phyloP scores from a whole-genome alignment of 2,888 invertebrate genomes.

The Xylocampa areola region DNA sequence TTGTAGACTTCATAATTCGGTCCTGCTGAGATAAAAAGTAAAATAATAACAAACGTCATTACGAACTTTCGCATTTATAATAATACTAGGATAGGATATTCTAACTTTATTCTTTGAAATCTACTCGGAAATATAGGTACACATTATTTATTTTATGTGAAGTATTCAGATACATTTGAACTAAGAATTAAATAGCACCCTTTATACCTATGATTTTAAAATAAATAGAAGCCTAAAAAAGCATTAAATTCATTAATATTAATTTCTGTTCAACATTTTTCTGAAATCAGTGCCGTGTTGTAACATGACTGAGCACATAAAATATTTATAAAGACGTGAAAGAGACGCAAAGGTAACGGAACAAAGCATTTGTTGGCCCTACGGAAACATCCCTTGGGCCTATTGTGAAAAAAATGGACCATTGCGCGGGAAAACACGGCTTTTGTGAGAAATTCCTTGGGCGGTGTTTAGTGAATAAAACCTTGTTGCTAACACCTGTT shows the following conservation, averaged over 20 bases:
- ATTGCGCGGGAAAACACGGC: slow-evolving; percentile 39
- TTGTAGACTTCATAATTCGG: too few relatives aligned
- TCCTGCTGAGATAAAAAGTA: too few relatives aligned
- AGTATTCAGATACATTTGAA: too few relatives aligned
- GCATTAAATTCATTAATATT: slow-evolving; percentile 20
- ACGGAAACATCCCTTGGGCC: slow-evolving; percentile 57
- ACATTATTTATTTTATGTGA: too few relatives aligned
- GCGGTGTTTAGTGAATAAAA: slow-evolving; percentile 17
- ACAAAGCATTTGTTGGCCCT: slow-evolving; percentile 62
- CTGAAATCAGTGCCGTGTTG: slow-evolving; percentile 38
- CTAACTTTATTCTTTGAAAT: too few relatives aligned
- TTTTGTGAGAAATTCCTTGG: slow-evolving; percentile 46
- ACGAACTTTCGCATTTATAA: too few relatives aligned
- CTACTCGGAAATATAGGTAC: too few relatives aligned
- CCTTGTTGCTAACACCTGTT: slow-evolving; percentile 34
- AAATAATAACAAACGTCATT: too few relatives aligned
- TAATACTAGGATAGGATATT: too few relatives aligned
- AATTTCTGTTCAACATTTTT: slow-evolving; percentile 30
- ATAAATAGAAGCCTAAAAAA: not conserved
- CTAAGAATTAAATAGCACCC: too few relatives aligned
- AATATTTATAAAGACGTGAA: slow-evolving; percentile 51
- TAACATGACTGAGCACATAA: slow-evolving; percentile 38
- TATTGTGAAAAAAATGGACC: slow-evolving; percentile 53
- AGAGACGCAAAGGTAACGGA: slow-evolving; percentile 44
- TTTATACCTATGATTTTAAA: too few relatives aligned